Evolutionary conservation across 2,888 invertebrate species (phyloP).

Genomic region (Tiliacea citrago): DNA sequence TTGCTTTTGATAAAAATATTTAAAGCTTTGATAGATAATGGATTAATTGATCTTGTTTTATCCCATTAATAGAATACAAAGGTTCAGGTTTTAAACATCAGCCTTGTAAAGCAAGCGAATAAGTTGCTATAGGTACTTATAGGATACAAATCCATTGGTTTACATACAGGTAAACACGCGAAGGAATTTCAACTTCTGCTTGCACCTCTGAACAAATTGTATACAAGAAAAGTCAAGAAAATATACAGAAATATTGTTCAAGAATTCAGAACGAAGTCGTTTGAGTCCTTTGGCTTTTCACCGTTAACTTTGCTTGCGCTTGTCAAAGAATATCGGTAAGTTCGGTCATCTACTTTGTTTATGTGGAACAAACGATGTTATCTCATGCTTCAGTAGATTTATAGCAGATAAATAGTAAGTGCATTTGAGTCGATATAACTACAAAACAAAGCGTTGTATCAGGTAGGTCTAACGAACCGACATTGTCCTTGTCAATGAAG

Average conservation of each 20-base stretch:
- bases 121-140: not conserved
- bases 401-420: slow-evolving; percentile 6
- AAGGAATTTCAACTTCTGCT: not conserved
- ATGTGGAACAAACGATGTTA: not conserved
- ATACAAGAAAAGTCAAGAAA: not conserved
- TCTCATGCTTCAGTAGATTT: slow-evolving; percentile 17
- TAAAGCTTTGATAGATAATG: not conserved
- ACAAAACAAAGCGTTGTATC: not conserved
- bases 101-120: not conserved
- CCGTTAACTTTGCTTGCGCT: slow-evolving; percentile 6
- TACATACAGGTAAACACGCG: not conserved
- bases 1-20: not conserved
- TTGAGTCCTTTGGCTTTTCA: slow-evolving; percentile 6
- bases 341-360: slow-evolving; percentile 9
- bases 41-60: not conserved
- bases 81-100: not conserved
- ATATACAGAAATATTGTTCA: slow-evolving; percentile 1
- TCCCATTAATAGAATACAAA: not conserved
- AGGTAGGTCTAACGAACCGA: not conserved
- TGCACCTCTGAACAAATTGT: not conserved
- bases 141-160: not conserved
- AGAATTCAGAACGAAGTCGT: slow-evolving; percentile 12
- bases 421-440: not conserved
- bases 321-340: slow-evolving; percentile 17
- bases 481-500: not conserved